Evolutionary conservation across 2,888 invertebrate genomes (phyloP), one percentile per base, ranked within the genome.

Genomic region (Eutolmus rufibarbis): DNA sequence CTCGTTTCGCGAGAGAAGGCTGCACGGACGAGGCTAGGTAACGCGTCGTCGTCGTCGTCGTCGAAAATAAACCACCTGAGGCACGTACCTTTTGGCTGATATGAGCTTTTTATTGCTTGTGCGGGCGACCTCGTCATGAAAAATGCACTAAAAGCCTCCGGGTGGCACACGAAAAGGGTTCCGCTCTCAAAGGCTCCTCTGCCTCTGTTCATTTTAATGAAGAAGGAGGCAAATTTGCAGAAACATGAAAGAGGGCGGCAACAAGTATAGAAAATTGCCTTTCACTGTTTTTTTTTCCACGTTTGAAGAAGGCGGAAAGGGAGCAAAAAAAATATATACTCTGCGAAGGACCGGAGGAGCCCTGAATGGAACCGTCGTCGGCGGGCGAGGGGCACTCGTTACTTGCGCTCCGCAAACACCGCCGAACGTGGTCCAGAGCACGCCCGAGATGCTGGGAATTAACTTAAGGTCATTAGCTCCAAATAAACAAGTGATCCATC

Each of bases 21-120:
- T 12, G 9, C 9, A 66, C 23, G 19, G 23, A 1, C 5, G 2
- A 12, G 56, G 19, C 7, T 23, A 8, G n/a, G 23, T 23, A 66
- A 28, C 66, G 66, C 66, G 66, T 66, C 66, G 81, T 51, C 51
- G 81, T 46, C 66, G 66, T 66, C 66, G 81, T 51, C 51, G 81
- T 46, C 81, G 23, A 81, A 51, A 81, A 81, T 81, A 51, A 81
- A 51, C 81, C 81, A 81, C 81, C 81, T 81, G 51, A 81, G 81
- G 81, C 81, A 56, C 31, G n/a, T 81, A 81, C 43, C 81, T 43
- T 81, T 81, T 81, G 37, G 81, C 51, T 81, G 81, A 81, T 81
- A 56, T 56, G 46, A 81, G 81, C 81, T 81, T 81, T 81, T 81
- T 81, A 81, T 81, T 81, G 81, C 81, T 81, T 81, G 56, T 81